Conservation (phyloP, 2,113 vertebrate genomes). For the Centropristis striata region DNA sequence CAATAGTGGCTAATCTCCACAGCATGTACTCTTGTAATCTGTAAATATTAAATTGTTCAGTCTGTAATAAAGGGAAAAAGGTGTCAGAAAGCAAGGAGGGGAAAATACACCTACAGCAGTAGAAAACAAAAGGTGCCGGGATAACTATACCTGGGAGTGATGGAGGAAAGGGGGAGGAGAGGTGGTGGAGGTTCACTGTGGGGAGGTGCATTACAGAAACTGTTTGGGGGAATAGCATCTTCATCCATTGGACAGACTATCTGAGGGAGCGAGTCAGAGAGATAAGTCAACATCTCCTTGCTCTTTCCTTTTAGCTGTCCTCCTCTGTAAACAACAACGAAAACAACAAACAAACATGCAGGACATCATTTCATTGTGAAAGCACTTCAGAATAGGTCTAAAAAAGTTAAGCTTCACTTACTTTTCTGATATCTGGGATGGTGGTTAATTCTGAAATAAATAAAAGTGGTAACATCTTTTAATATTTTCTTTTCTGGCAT, state of each 20-base stretch:
- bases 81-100: constrained; percentile 6
- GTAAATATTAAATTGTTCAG: background rate
- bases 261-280: constrained; percentile 71
- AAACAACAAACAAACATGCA: constrained; percentile 47
- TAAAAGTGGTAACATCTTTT: background rate
- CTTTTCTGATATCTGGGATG: background rate
- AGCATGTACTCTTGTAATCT: no score
- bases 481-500: background rate
- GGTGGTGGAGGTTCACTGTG: constrained; percentile 68
- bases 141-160: constrained; percentile 82
- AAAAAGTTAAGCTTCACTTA: constrained; percentile 21
- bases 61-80: constrained; percentile 7
- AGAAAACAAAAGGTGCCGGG: constrained; percentile 52
- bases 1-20: background rate
- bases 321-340: constrained; percentile 72
- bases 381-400: background rate
- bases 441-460: constrained; percentile 30
- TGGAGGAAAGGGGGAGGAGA: constrained; percentile 66
- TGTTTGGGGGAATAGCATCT: constrained; percentile 67
- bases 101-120: constrained; percentile 27
- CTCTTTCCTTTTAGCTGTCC: constrained; percentile 43
- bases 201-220: constrained; percentile 73
- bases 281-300: constrained; percentile 77
- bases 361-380: constrained; percentile 34
- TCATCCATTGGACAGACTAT: constrained; percentile 80